Evolutionary conservation across 2,797 vertebrate genomes (phyloP), one percentile per base, ranked within the genome.

Genomic region (Hydrophis major): DNA sequence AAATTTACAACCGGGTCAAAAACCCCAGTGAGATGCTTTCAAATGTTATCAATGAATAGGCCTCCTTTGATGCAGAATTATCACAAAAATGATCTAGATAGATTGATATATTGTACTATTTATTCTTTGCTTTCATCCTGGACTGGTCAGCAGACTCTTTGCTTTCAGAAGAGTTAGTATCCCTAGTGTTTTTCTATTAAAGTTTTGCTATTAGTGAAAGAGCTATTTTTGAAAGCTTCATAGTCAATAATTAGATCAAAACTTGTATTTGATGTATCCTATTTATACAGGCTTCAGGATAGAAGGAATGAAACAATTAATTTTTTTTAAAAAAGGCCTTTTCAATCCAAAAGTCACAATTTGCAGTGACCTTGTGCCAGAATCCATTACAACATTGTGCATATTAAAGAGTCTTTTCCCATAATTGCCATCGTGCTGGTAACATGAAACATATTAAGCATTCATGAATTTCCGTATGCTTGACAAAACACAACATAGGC

Each of bases 391-490:
- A 88, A 63, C 78, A 88, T 50, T 47, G 91, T 83, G 91, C 93
- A 96, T 93, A 95, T 93, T 56, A 94, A 89, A 87, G 90, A 90
- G 42, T 86, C 2, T 93, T 32, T 94, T 90, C 89, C 78, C 93
- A 92, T 95, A 94, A 92, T 93, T 96, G 94, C 93, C 88, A 60
- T 89, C 47, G 88, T 88, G 88, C 93, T 78, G 94, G 90, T 74
- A 92, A 53, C 8, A 94, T 93, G 53, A 74, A 89, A 89, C 88
- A 92, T 86, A 93, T 74, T 91, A 93, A 87, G 83, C n/a, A 20
- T 50, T 91, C 88, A 0, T 89, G 11, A 91, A 86, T 59, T 94
- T 94, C 91, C 27, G 32, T 86, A 0, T 28, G 69, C 56, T 61
- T 96, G 94, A 92, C 93, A 94, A 63, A 20, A 86, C 66, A 32